Conservation (phyloP, 1,140 invertebrate species). For the Nasonia longicornis region DNA sequence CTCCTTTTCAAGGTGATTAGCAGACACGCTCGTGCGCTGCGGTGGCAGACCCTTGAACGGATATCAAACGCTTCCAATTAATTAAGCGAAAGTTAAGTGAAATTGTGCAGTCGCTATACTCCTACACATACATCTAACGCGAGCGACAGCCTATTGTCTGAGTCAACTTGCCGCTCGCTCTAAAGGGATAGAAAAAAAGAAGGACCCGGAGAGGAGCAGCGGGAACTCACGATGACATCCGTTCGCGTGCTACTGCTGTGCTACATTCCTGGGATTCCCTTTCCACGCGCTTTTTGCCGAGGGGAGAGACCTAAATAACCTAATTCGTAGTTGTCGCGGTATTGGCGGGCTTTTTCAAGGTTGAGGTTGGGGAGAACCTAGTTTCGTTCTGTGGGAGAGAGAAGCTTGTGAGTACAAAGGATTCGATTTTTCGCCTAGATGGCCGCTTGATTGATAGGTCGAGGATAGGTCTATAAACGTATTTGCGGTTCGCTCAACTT, state of each 20-base stretch:
- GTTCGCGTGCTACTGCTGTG: slow-evolving; percentile 17
- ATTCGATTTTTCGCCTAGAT: slow-evolving; percentile 12
- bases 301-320: slow-evolving; percentile 40
- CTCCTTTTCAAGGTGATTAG: slow-evolving; percentile 35
- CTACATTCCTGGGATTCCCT: slow-evolving; percentile 41
- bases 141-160: slow-evolving; percentile 29
- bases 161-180: neutral
- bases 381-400: slow-evolving; percentile 17
- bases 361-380: neutral
- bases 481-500: neutral
- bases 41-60: neutral
- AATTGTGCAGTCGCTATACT: slow-evolving; percentile 31
- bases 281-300: slow-evolving; percentile 35
- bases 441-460: slow-evolving; percentile 14
- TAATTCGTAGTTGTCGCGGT: neutral
- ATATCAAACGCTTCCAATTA: slow-evolving; percentile 44
- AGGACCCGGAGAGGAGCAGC: neutral
- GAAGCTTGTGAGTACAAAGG: neutral
- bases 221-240: neutral
- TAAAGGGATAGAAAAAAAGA: neutral
- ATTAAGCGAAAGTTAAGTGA: slow-evolving; percentile 48
- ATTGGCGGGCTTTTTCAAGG: slow-evolving; percentile 21
- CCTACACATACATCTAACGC: neutral
- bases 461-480: neutral
- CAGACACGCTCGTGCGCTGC: neutral